Evolutionary conservation across 2,888 invertebrate genomes (phyloP).

Genomic region (Dynastes maya): DNA sequence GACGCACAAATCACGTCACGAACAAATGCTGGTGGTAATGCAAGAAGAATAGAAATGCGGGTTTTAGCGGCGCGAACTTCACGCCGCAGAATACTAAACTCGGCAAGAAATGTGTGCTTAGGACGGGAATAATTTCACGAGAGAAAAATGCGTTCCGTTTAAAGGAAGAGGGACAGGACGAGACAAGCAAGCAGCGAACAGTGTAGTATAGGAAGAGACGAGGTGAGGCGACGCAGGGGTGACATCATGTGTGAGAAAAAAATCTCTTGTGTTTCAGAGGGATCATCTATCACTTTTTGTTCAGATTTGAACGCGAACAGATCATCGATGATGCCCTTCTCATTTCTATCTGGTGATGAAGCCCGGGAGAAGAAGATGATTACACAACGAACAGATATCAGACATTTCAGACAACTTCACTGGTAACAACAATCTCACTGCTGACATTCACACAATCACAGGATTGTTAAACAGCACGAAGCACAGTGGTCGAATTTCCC

Average conservation of each 20-base stretch:
- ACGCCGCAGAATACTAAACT: conserved; percentile 67
- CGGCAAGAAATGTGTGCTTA: conserved; percentile 68
- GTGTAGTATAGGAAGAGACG: conserved; percentile 4
- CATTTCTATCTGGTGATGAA: background rate
- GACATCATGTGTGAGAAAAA: conserved; percentile 56
- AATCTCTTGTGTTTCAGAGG: conserved; percentile 65
- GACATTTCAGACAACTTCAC: background rate
- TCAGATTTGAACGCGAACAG: conserved; percentile 58
- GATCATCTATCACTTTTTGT: conserved; percentile 68
- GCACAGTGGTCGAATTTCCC: too few species aligned
- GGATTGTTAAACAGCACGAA: background rate
- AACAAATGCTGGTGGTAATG: conserved; percentile 69
- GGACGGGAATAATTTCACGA: conserved; percentile 67
- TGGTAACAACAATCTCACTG: background rate
- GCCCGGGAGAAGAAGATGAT: background rate
- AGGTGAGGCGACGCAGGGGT: conserved; percentile 43
- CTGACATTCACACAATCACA: background rate
- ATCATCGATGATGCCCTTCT: conserved; percentile 52
- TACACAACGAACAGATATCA: background rate
- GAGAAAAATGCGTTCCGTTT: conserved; percentile 67
- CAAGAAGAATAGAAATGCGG: conserved; percentile 69
- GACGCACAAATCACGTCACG: conserved; percentile 70
- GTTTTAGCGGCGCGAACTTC: conserved; percentile 66
- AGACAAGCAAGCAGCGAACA: conserved; percentile 46
- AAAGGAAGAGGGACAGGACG: conserved; percentile 58